Evolutionary conservation across 2,113 vertebrate genomes (phyloP), one percentile per base, ranked within the genome.

Genomic region (Rhinopomastus cyanomelas): DNA sequence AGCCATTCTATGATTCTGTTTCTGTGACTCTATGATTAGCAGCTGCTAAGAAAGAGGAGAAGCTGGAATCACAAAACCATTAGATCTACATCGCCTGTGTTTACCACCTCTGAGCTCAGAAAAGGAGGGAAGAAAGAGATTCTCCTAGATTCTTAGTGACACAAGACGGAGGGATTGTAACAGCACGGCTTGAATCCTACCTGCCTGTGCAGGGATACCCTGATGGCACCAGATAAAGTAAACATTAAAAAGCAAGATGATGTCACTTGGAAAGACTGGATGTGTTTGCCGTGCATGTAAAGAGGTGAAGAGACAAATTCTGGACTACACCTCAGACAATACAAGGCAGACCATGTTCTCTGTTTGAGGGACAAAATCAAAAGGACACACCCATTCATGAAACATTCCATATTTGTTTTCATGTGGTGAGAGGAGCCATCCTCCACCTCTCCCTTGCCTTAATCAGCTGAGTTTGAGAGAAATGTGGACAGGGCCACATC

Each of bases 31-130:
- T 42, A 42, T 42, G 39, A 42, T 81, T 79, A 92, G 66, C 92
- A 95, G 62, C 74, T 94, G 84, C 74, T 88, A 93, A 79, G 37
- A 86, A 92, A 57, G 36, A 85, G 56, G 16, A 53, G 76, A 90
- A 85, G 34, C 73, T 87, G 82, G 48, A 92, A 71, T 23, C 52
- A 76, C 60, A 81, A 44, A 71, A 66, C 60, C 51, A 69, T 84
- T 92, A 79, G 42, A 69, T 82, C 81, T 90, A 12, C 74, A 87
- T 93, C 0, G 5, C n/a, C 77, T 77, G 78, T 69, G 48, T 87
- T 93, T 65, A 93, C 88, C 81, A 92, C 72, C 91, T 90, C 84
- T 81, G 84, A 81, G 81, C 69, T 81, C 66, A 84, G 78, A 51
- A 94, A 75, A 6, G 16, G 37, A 78, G 23, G 23, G 21, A 84